Base-by-base conservation (phyloP, 2,797 vertebrate genomes). In the Catamblyrhynchus diadema region DNA sequence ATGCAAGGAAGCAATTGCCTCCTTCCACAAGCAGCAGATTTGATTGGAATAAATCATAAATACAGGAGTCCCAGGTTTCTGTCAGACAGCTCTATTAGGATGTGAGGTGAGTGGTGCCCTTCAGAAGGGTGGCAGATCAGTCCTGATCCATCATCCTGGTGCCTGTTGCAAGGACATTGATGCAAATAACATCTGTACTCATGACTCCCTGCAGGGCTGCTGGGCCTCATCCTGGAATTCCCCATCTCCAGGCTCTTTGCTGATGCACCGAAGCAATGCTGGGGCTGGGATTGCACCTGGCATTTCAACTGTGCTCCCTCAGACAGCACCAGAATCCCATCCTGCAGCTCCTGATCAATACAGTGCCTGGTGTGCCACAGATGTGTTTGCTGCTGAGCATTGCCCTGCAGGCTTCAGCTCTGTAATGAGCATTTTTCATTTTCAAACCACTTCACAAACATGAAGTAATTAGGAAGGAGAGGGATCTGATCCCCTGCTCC, bases 351-450 rank as follows among this genome's bases (percentile, higher is more conserved):
- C 15, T 65, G 81, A 96, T 96, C 94, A 57, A 91, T 86, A 56
- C 53, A 70, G 77, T 73, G 80, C 90, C 94, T 54, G 73, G 70
- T 69, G 32, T 79, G 90, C 75, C 86, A 84, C 88, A 56, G 91
- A 53, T 57, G 62, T 72, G 27, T 93, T 79, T 90, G 85, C 90
- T 97, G 90, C 88, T 92, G 35, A 90, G 94, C 71, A 73, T 86
- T 95, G 88, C 96, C 96, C 94, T 92, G 81, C 90, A 94, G 96
- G 96, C 90, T 93, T 70, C 81, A 90, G 90, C 64, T 96, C 90
- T 86, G 92, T 96, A 97, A 96, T 95, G 86, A 96, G 94, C 90
- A 70, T 93, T 94, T 90, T 69, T 88, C 95, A 86, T 95, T 95
- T 94, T 28, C 92, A 95, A 94, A 84, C 83, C 93, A 45, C 94